Conservation (phyloP, 2,113 vertebrate species). For the Channa argus region DNA sequence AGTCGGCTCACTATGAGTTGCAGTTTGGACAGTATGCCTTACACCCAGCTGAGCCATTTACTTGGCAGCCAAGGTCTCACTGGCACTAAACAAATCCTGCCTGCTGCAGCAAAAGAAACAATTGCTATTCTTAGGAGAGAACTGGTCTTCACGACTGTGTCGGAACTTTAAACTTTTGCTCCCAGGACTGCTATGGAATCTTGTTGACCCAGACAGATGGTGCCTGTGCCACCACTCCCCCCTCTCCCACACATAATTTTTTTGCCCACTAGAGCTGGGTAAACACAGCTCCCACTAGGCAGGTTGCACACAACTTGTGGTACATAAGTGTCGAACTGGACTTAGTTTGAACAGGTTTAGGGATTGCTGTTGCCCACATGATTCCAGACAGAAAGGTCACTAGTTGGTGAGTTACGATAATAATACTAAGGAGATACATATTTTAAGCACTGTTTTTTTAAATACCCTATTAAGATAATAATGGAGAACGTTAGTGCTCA, state of each 20-base stretch:
- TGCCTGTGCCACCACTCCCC: slow-evolving; percentile 5
- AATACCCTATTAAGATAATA: too few species aligned
- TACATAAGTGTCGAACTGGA: slow-evolving; percentile 13
- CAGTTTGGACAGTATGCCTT: slow-evolving; percentile 57
- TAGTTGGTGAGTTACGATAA: too few species aligned
- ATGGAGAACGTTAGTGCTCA: too few species aligned
- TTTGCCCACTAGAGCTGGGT: slow-evolving; percentile 18
- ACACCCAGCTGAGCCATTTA: slow-evolving; percentile 62
- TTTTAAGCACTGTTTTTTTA: too few species aligned
- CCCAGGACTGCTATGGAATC: not conserved
- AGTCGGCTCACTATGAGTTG: slow-evolving; percentile 48
- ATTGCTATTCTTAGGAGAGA: slow-evolving; percentile 1
- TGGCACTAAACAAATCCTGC: slow-evolving; percentile 27
- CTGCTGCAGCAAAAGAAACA: slow-evolving; percentile 26
- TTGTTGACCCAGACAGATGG: slow-evolving; percentile 16
- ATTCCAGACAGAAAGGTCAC: not conserved
- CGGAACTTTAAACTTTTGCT: slow-evolving; percentile 36
- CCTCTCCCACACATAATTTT: slow-evolving; percentile 28
- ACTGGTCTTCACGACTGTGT: slow-evolving; percentile 14
- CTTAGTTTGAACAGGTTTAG: not conserved
- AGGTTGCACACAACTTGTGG: slow-evolving; percentile 7
- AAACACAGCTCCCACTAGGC: slow-evolving; percentile 7
- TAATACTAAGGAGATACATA: not conserved
- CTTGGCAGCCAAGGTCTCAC: slow-evolving; percentile 42
- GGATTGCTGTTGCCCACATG: not conserved